phyloP scores from a whole-genome alignment of 2,888 invertebrate genomes.

The Thelaira solivaga region DNA sequence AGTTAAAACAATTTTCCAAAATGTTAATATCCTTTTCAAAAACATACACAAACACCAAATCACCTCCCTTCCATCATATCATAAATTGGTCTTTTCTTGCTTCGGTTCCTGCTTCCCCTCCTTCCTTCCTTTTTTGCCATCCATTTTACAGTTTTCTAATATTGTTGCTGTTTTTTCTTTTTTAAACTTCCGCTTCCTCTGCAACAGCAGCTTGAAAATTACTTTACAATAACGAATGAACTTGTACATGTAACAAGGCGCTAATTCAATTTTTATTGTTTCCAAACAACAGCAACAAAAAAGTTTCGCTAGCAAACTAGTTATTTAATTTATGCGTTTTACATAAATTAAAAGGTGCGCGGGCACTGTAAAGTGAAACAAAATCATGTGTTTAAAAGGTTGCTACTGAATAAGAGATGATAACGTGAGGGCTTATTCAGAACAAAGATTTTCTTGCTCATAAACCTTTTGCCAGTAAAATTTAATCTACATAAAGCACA shows the following conservation, averaged over 20 bases:
- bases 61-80: not conserved
- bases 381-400: no score
- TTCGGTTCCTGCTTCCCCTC: not conserved
- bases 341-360: not conserved
- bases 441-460: no score
- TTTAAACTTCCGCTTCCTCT: slow-evolving; percentile 32
- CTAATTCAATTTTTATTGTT: slow-evolving; percentile 56
- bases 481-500: no score
- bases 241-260: no score
- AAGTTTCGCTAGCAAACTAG: not conserved
- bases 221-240: slow-evolving; percentile 22
- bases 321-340: not conserved
- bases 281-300: not conserved
- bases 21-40: not conserved
- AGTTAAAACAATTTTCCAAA: not conserved
- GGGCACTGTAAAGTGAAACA: no score
- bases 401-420: no score
- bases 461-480: no score
- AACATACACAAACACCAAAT: not conserved
- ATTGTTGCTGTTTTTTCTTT: no score
- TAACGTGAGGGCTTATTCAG: no score
- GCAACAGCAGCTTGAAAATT: slow-evolving; percentile 25
- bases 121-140: not conserved
- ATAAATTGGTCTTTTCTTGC: not conserved
- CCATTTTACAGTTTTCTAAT: no score